Evolutionary conservation across 2,797 vertebrate species (phyloP), one percentile per base, ranked within the genome.

Genomic region (Sebastes kiyomatsui): DNA sequence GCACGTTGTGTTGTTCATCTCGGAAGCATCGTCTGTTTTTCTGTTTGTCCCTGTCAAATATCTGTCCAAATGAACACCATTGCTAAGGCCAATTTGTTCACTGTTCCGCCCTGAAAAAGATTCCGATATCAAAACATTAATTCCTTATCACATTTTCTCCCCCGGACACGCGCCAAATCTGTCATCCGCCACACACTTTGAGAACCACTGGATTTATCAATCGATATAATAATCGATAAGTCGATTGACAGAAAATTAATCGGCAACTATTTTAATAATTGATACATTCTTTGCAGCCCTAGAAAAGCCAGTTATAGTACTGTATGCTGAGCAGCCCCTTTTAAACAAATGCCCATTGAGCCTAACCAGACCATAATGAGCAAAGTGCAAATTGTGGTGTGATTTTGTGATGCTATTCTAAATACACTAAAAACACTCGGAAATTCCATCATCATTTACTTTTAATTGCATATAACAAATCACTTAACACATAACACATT

Each of bases 401-500:
- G 55, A 70, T 61, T 84, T 80, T 83, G 23, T 65, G 70, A 80
- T 80, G 32, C 33, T 71, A 4, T 72, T 83, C 35, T 79, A 68
- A 79, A 89, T 80, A 42, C 38, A 42, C 38, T 14, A 78, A 68
- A 75, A 80, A 55, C 67, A 61, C 62, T 85, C 81, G 72, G 80
- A 79, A 81, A 81, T 67, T 42, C 77, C 66, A 73, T 70, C 77
- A 71, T 78, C 69, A 42, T 89, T 91, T 82, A 81, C 35, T 84
- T 82, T 80, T 81, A 85, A 86, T 88, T 88, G 70, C 67, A 83
- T 60, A 22, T 67, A 88, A 79, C 75, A 90, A 88, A 84, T 90
- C 80, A 87, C 68, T 69, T 72, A 77, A 83, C 72, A 79, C 76
- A 83, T 80, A 84, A 77, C 72, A 67, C 55, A 64, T 77, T 79